Evolutionary conservation across 2,888 invertebrate genomes (phyloP).

Genomic region (Drosophila kanekoi): DNA sequence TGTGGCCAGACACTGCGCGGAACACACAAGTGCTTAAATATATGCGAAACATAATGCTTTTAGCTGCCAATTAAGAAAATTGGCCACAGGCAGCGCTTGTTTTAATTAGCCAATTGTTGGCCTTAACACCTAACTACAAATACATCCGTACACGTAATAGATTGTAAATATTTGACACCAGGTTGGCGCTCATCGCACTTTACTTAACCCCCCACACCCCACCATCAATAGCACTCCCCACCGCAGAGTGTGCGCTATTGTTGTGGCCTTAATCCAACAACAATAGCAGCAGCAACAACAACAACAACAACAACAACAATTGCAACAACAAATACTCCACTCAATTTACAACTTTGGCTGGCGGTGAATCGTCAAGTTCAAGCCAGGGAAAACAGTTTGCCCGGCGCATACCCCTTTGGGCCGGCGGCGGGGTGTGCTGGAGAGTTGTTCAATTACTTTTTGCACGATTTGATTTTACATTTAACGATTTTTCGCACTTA

Average conservation of each 20-base stretch:
- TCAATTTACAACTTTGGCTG: conserved; percentile 59
- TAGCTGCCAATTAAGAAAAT: conserved; percentile 69
- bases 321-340: conserved; percentile 50
- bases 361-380: conserved; percentile 52
- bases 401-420: conserved; percentile 24
- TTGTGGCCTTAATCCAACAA: conserved; percentile 72
- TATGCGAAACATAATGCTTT: conserved; percentile 15
- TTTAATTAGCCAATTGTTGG: conserved; percentile 65
- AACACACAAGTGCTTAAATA: no score
- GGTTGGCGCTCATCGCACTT: conserved; percentile 18
- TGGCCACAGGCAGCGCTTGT: conserved; percentile 47
- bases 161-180: conserved; percentile 78
- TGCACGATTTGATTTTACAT: conserved; percentile 85
- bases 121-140: conserved; percentile 54
- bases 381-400: conserved; percentile 13
- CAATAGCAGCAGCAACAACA: conserved; percentile 32
- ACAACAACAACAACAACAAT: conserved; percentile 44
- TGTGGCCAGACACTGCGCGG: not conserved
- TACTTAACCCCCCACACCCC: conserved; percentile 40
- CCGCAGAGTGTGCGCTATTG: conserved; percentile 40
- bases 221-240: not conserved
- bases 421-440: not conserved
- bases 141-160: conserved; percentile 61
- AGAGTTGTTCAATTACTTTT: conserved; percentile 78
- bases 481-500: conserved; percentile 85